Evolutionary conservation across 2,113 vertebrate species (phyloP).

Genomic region (Colinus virginianus): DNA sequence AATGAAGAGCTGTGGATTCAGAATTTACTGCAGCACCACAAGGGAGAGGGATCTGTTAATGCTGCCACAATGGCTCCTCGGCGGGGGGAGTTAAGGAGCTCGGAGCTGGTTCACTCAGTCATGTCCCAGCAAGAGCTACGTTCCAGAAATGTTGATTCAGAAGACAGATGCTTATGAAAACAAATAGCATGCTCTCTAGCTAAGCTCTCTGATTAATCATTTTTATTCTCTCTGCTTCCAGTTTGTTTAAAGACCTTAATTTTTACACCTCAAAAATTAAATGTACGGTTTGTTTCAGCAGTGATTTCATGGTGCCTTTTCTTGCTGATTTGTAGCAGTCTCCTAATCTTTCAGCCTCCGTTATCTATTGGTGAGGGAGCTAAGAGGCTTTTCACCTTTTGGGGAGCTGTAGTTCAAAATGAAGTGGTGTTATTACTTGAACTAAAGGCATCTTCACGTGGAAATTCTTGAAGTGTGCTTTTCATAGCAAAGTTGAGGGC

Average conservation of each 20-base stretch:
- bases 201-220: background rate
- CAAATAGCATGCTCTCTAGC: background rate
- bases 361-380: background rate
- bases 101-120: background rate
- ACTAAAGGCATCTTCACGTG: background rate
- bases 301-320: background rate
- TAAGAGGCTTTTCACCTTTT: background rate
- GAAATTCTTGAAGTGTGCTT: constrained; percentile 13
- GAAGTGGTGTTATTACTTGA: constrained; percentile 35
- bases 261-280: constrained; percentile 19
- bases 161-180: background rate
- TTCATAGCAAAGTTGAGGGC: background rate
- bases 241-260: constrained; percentile 2
- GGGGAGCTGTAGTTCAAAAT: constrained; percentile 17
- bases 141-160: background rate
- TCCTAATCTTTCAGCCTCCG: background rate
- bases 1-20: background rate
- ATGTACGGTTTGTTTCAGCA: background rate
- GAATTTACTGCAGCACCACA: background rate
- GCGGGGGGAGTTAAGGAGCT: background rate
- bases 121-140: background rate
- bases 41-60: background rate
- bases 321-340: background rate
- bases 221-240: background rate
- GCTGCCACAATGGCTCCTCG: background rate